phyloP scores from a whole-genome alignment of 2,888 invertebrate species.

The Zootermopsis nevadensis region DNA sequence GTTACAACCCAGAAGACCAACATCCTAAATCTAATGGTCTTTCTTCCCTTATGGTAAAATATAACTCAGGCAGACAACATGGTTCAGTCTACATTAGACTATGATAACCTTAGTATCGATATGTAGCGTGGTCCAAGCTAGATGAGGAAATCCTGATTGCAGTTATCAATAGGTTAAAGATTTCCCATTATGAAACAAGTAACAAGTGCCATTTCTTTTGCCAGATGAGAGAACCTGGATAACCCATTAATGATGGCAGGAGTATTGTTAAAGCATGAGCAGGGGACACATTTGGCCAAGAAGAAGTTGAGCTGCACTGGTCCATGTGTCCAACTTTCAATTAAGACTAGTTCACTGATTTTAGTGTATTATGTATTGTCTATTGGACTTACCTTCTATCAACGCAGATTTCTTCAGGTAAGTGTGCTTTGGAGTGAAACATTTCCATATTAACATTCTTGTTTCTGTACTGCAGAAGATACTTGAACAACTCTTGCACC shows the following conservation, averaged over 20 bases:
- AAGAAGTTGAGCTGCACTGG: conserved; percentile 9
- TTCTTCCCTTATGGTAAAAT: no score
- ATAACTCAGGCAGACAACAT: no score
- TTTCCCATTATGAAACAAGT: no score
- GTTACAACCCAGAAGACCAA: no score
- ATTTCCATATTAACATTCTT: neutral
- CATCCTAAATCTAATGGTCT: no score
- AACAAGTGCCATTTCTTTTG: neutral
- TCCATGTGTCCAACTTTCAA: conserved; percentile 36
- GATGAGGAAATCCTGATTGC: no score
- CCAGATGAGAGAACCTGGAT: conserved; percentile 24
- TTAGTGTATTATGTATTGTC: conserved; percentile 85
- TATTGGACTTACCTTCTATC: conserved; percentile 96
- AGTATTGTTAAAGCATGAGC: conserved; percentile 32
- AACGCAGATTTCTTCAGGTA: conserved; percentile 91
- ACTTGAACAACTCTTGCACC: no score
- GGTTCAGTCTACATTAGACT: no score
- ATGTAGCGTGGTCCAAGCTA: no score
- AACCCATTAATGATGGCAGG: conserved; percentile 43
- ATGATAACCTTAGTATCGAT: no score
- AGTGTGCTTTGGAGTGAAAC: conserved; percentile 43
- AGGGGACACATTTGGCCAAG: neutral
- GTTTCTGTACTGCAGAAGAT: no score
- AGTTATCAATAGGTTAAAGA: no score
- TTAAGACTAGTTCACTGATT: conserved; percentile 44